A percentile compares a stretch with the other conserved stretches of the same genome.
phyloP scores from a whole-genome alignment of 2,113 vertebrate genomes.

The Corythornis vintsioides region DNA sequence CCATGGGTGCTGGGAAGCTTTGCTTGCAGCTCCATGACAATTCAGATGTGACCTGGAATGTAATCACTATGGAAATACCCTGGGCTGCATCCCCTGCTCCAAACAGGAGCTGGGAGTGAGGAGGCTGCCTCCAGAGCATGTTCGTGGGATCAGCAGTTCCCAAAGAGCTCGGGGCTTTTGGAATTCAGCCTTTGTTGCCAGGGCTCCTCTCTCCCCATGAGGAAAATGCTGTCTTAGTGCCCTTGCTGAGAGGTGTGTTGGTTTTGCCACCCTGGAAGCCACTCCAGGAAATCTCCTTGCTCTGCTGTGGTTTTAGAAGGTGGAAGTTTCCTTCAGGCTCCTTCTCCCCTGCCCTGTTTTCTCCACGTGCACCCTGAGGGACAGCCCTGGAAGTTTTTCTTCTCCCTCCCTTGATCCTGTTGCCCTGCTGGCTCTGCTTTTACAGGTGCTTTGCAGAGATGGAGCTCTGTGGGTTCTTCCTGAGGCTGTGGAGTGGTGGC shows the following conservation, averaged over 20 bases:
- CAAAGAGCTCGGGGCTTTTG: neutral
- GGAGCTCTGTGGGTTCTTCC: no score
- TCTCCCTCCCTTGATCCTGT: neutral
- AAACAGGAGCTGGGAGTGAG: neutral
- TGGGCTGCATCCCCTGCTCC: neutral
- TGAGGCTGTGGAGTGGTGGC: no score
- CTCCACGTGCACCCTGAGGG: neutral
- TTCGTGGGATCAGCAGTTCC: neutral
- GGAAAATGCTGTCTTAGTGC: neutral
- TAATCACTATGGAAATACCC: neutral
- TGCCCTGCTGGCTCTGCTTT: neutral
- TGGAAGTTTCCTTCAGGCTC: neutral
- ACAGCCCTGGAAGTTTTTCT: neutral
- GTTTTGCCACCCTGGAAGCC: neutral
- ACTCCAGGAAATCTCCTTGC: fast-evolving
- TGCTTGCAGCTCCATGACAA: slow-evolving; percentile 43
- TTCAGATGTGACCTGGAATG: slow-evolving; percentile 45
- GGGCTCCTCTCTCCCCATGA: neutral
- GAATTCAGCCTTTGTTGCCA: neutral
- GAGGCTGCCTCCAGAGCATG: neutral
- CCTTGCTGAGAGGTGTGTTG: neutral
- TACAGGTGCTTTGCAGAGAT: no score
- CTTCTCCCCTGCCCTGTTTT: neutral
- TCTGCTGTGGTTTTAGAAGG: neutral
- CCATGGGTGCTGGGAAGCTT: slow-evolving; percentile 21